Evolutionary conservation across 2,797 vertebrate species (phyloP), one percentile per base, ranked within the genome.

Genomic region (Argyrosomus regius): DNA sequence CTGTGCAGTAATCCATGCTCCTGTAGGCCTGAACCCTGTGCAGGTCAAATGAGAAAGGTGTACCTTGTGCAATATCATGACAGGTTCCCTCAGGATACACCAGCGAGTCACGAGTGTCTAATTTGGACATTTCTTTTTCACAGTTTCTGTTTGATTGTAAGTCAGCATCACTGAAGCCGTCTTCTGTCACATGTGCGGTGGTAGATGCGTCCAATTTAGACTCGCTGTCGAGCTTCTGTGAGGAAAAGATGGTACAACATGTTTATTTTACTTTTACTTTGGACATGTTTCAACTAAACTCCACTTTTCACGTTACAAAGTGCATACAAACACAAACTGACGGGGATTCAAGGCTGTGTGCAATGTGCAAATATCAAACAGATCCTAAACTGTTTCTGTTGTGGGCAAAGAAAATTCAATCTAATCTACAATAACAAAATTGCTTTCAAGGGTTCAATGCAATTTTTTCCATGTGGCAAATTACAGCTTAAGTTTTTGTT

Each of bases 141-240:
- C 7, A 13, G 0, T 26, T 79, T 50, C 24, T 41, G 22, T 67
- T 73, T 24, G 79, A 71, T 13, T 54, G 57, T 31, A 54, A 65
- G 10, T 83, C 70, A 26, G 60, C 16, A 1, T 73, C 60, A 31
- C 18, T 28, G 7, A 31, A 39, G 17, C 5, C 6, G 0, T 46
- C 63, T 6, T 81, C 78, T 46, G 50, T 73, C 54, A 6, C 18
- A 6, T 8, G 67, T 6, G 39, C 31, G 54, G 58, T 39, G 4
- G 66, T 53, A 26, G 9, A 35, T 53, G 45, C 1, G 2, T 77
- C 72, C 31, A 5, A 28, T 53, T 65, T 41, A 43, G 46, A 54
- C 35, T 83, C 68, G 22, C 48, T 41, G 39, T 80, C 16, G 3
- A 22, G 20, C 3, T 74, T 68, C 91, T 93, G 85, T 66, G 2